Percentiles rank a stretch among this genome's conserved stretches.
These are phyloP conservation scores for Microctenopoma steveboyesi DNA, from an alignment of 2,797 vertebrate genomes.

Conservation along the genomic window DNA sequence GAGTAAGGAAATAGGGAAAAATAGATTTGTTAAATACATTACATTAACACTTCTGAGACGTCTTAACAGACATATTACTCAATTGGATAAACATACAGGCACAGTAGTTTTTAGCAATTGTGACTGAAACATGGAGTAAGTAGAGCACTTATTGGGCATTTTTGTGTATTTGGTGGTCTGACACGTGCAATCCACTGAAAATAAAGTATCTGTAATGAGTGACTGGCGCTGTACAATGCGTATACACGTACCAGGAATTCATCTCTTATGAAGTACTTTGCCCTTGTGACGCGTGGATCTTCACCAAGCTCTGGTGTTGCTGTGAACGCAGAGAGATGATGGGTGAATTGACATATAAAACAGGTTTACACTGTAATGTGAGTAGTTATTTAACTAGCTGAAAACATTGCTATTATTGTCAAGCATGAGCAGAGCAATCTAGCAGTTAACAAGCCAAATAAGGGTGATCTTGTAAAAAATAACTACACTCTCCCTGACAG, in stretches of 20 bases:
- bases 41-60: background rate
- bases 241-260: slow-evolving; percentile 92
- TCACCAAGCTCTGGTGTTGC: slow-evolving; percentile 94
- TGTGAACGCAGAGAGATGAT: slow-evolving; percentile 55
- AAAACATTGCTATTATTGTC: background rate
- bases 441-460: background rate
- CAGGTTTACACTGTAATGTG: background rate
- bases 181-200: background rate
- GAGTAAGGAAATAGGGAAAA: background rate
- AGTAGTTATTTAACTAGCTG: background rate
- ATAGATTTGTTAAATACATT: background rate
- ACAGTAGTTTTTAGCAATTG: background rate
- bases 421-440: background rate
- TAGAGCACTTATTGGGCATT: too few relatives aligned
- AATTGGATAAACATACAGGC: too few relatives aligned
- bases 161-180: too few relatives aligned
- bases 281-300: slow-evolving; percentile 96
- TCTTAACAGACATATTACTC: too few relatives aligned
- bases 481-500: background rate
- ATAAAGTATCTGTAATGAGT: background rate
- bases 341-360: background rate
- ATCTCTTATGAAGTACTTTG: slow-evolving; percentile 99
- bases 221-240: too few relatives aligned
- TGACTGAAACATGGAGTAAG: background rate
- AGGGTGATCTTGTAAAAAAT: slow-evolving; percentile 36